These are phyloP conservation scores for Psittacula cyanocephala DNA, from an alignment of 2,113 vertebrate genomes.

Conservation along the genomic window DNA sequence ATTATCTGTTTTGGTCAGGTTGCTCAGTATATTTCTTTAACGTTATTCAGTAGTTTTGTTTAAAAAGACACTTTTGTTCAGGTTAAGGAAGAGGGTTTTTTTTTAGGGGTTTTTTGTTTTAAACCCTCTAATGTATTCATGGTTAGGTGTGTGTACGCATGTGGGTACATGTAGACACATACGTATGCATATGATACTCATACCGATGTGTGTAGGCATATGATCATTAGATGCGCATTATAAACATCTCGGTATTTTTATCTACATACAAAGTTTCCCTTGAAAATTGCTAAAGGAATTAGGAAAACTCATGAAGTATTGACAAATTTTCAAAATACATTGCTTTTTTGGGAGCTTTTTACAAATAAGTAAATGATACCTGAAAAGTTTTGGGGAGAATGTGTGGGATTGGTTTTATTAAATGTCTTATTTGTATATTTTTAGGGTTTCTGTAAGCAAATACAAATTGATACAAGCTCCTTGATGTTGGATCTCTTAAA, in stretches of 20 bases:
- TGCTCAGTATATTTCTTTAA: background rate
- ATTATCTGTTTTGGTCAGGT: background rate
- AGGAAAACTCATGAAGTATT: background rate
- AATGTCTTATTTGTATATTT: background rate
- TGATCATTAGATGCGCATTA: background rate
- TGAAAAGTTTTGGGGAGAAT: background rate
- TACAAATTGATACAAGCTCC: background rate
- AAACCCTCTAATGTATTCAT: background rate
- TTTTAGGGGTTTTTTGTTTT: background rate
- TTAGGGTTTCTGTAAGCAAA: background rate
- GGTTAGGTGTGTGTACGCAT: background rate
- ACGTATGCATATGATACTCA: background rate
- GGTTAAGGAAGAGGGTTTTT: background rate
- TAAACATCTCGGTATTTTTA: background rate
- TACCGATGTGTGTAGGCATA: fast-evolving
- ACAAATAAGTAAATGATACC: background rate
- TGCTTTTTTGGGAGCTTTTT: background rate
- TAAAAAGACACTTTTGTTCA: background rate
- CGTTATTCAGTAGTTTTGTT: background rate
- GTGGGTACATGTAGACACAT: background rate
- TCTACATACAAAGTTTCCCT: background rate
- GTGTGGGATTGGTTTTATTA: background rate
- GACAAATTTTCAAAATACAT: background rate
- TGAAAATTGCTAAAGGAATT: background rate
- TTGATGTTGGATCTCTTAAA: background rate